Base-by-base conservation (phyloP, 1,140 invertebrate genomes). In the Drosophila lowei region DNA sequence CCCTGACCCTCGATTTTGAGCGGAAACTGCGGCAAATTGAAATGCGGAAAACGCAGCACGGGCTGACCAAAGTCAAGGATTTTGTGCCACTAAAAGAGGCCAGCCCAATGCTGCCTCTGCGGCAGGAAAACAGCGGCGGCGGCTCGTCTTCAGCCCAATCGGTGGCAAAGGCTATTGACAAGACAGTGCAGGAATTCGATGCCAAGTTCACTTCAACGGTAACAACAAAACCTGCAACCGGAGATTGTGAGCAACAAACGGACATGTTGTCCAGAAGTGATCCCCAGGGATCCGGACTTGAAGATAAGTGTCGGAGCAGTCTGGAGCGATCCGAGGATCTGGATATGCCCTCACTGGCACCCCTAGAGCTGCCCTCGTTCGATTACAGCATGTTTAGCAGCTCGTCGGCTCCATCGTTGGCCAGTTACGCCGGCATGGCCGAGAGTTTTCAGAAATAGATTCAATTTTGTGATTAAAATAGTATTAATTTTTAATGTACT, bases 131-230 rank as follows among this genome's bases (percentile, higher is more conserved):
- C 8, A 79, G 70, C 44, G 60, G 46, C 4, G 28, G 34, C 6
- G 67, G 38, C 3, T 18, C 72, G 4, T 74, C 56, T 1, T 90
- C 81, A 0, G 85, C 85, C 0, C 89, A 89, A 21, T 90, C 89
- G 1, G 79, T 90, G 41, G 85, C 89, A 41, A 90, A 90, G 46
- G 90, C 89, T 3, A 90, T 90, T 15, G 89, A 90, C 43, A 90
- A 88, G 43, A 90, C 89, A 28, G 86, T 91, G 1, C 77, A 90
- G 56, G 86, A 91, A 13, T 91, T 91, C 21, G 90, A 91, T 68
- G 86, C 72, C 16, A 90, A 89, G 62, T 86, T 86, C 25, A 86
- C 72, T 0, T 83, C 83, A 0, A 72, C 78, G 0, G 11, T 78
- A 6, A 67, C 54, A 1, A 48, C 53, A 0, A 78, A 64, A 42